Evolutionary conservation across 2,113 vertebrate genomes (phyloP), one percentile per base, ranked within the genome.

Genomic region (Lepidothrix coronata): DNA sequence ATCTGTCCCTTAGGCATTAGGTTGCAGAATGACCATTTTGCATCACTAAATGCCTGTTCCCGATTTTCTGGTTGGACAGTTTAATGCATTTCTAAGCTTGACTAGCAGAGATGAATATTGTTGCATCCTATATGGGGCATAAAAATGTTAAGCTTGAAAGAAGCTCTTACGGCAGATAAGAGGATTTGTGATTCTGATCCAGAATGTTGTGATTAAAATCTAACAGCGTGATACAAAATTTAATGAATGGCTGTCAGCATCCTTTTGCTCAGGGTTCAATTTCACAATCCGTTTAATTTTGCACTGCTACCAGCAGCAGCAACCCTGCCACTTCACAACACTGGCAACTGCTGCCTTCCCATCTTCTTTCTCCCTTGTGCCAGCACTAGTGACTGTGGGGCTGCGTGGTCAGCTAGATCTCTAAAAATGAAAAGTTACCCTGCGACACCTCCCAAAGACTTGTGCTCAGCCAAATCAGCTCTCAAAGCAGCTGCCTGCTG

Each of bases 11-110:
- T 48, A 91, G 93, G 96, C 92, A 95, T 97, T 96, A 89, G 95
- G 93, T 58, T 93, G 91, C 93, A 85, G 95, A 94, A 96, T 82
- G 95, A 95, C 96, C 95, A 97, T 92, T 97, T 96, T 97, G 96
- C 95, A 95, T 97, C 88, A 93, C 96, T 96, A 97, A 95, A 96
- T 96, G 95, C 83, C 95, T 96, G 93, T 91, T 96, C 91, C 92
- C 10, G 96, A 97, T 97, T 97, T 97, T 97, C 96, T 95, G 95
- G 92, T 93, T 96, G 96, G 95, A 71, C 93, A 95, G 86, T 94
- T 97, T 94, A 97, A 94, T 96, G 96, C 95, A 96, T 96, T 96
- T 96, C 96, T 93, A 95, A 93, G 88, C 91, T 96, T 93, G 83
- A 76, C 91, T 95, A 96, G 95, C 86, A 73, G 93, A 96, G 93